A percentile compares a stretch with the other conserved stretches of the same genome.
Conservation (phyloP, 1,140 invertebrate species). For the Caenorhabditis briggsae region DNA sequence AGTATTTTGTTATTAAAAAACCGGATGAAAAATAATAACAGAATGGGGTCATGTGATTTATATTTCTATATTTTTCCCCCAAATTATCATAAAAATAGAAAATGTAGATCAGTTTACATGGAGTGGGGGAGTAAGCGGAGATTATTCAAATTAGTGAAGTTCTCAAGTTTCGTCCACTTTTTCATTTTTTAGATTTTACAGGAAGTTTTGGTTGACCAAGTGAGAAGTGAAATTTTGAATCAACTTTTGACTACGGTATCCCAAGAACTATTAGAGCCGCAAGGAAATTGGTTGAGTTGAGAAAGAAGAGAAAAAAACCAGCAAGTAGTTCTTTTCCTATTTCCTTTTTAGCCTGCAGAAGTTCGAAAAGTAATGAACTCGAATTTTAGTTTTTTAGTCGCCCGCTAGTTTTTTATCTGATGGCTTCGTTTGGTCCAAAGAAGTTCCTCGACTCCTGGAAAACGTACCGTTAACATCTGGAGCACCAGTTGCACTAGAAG, state of each 20-base stretch:
- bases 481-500: background rate
- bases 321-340: too few species aligned
- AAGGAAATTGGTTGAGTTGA: too few species aligned
- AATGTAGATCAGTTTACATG: background rate
- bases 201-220: too few species aligned
- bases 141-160: background rate
- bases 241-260: too few species aligned
- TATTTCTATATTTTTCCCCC: background rate
- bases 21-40: constrained; percentile 7
- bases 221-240: too few species aligned
- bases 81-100: constrained; percentile 1
- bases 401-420: too few species aligned
- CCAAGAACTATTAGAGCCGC: too few species aligned
- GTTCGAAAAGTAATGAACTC: too few species aligned
- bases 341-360: too few species aligned
- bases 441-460: background rate
- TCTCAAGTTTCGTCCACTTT: background rate
- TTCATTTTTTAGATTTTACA: too few species aligned
- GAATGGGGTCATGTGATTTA: background rate
- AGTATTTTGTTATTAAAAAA: background rate
- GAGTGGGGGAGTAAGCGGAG: background rate
- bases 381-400: too few species aligned
- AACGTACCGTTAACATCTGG: constrained; percentile 11
- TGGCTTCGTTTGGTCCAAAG: background rate
- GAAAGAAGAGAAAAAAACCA: too few species aligned